Evolutionary conservation across 2,113 vertebrate genomes (phyloP), one percentile per base, ranked within the genome.

Genomic region (Microtus ochrogaster): DNA sequence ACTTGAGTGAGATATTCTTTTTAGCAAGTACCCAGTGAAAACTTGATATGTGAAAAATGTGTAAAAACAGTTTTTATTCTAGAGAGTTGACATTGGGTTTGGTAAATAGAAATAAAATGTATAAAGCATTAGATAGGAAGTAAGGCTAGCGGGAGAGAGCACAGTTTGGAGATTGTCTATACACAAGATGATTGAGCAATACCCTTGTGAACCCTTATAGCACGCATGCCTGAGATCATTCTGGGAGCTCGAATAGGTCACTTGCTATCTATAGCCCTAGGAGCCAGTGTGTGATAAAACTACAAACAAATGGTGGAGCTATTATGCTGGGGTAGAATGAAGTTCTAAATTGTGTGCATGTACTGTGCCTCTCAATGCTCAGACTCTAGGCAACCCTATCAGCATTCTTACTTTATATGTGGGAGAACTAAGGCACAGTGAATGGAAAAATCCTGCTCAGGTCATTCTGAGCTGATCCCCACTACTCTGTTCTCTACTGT

Each of bases 91-190:
- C 72, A 86, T 47, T 96, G 9, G 91, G 14, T 63, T 96, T 94
- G 77, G 58, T 74, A 90, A 91, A 83, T 81, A 94, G n/a, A 93
- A 94, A 79, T 91, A 58, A 91, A 70, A 93, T 49, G 22, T 8
- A 82, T 1, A 78, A 86, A 72, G 6, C 58, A 81, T 73, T 89
- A 44, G 19, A 78, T 33, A 94, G 17, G 1, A 63, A 86, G 24
- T 65, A 24, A 8, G 12, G 21, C 33, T 8, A 52, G 77, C 52
- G 78, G 66, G 1, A 86, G 21, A 63, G 73, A 70, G 24, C 83
- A 5, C 16, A 47, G 63, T 78, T 52, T 85, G 24, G 19, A 91
- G 66, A 39, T 88, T n/a, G 16, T 65, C 58, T 86, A 36, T 26
- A 61, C 44, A 66, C 19, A 84, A 93, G 39, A 73, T 65, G 16